Percentiles rank a stretch among this genome's conserved stretches.
Conservation (phyloP, 2,113 vertebrate species). For the Pygoscelis adeliae region DNA sequence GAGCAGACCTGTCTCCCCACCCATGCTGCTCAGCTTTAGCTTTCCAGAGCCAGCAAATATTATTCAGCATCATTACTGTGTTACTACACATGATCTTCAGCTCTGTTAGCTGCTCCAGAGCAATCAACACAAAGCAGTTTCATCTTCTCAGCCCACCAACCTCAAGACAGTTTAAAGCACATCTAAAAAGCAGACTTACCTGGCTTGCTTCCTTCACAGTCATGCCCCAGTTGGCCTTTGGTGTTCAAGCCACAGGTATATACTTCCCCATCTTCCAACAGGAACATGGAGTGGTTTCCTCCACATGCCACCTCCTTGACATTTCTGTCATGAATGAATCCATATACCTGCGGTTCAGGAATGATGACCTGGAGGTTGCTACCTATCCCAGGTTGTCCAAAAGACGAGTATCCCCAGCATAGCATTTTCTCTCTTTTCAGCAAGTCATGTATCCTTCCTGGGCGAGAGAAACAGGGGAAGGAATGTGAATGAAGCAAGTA, state of each 20-base stretch:
- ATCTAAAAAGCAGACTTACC: conserved; percentile 72
- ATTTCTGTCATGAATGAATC: conserved; percentile 80
- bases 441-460: conserved; percentile 72
- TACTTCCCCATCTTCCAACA: conserved; percentile 90
- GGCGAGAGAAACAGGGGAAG: neutral
- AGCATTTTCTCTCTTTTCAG: conserved; percentile 85
- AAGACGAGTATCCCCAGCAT: conserved; percentile 92
- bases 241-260: conserved; percentile 93
- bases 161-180: neutral
- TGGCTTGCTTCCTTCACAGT: conserved; percentile 83
- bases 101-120: neutral
- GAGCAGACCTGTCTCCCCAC: neutral
- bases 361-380: conserved; percentile 77
- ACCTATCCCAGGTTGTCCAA: conserved; percentile 88
- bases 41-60: neutral
- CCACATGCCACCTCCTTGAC: conserved; percentile 90
- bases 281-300: conserved; percentile 88
- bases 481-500: neutral
- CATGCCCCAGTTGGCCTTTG: conserved; percentile 92
- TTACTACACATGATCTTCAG: neutral
- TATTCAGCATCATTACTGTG: neutral
- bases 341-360: conserved; percentile 82
- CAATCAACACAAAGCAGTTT: neutral
- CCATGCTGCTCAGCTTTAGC: neutral
- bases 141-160: neutral